phyloP scores from a whole-genome alignment of 2,888 invertebrate genomes.

The Leptinotarsa tumamoca region DNA sequence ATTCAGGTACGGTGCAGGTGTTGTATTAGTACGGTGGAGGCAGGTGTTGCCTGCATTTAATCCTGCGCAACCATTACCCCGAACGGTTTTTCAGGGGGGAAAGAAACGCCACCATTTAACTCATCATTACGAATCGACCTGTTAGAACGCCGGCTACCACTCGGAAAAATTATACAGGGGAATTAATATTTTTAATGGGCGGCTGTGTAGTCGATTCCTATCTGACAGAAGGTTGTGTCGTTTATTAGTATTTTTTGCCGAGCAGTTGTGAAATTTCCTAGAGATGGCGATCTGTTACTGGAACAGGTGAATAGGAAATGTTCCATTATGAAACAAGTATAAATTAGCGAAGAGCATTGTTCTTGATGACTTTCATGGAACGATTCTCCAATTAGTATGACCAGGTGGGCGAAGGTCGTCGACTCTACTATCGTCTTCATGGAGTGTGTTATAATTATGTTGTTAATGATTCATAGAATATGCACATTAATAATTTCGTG shows the following conservation, averaged over 20 bases:
- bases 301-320: slow-evolving; percentile 19
- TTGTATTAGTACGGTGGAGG: slow-evolving; percentile 34
- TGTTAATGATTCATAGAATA: too few species aligned
- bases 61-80: slow-evolving; percentile 33
- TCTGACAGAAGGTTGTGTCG: slow-evolving; percentile 5
- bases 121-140: slow-evolving; percentile 5
- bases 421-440: too few species aligned
- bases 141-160: slow-evolving; percentile 1
- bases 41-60: slow-evolving; percentile 41
- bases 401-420: background rate
- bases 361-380: slow-evolving; percentile 2
- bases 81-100: slow-evolving; percentile 30
- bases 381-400: background rate
- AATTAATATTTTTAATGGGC: slow-evolving; percentile 15
- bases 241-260: slow-evolving; percentile 13
- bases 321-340: slow-evolving; percentile 1
- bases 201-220: slow-evolving; percentile 8
- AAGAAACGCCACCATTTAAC: slow-evolving; percentile 25
- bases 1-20: slow-evolving; percentile 37
- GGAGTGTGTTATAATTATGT: too few species aligned
- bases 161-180: slow-evolving; percentile 10
- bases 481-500: too few species aligned
- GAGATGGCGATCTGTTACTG: slow-evolving; percentile 7
- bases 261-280: slow-evolving; percentile 6
- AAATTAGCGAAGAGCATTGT: slow-evolving; percentile 1